Evolutionary conservation across 1,140 invertebrate genomes (phyloP).

Genomic region (Meloidogyne hapla): DNA sequence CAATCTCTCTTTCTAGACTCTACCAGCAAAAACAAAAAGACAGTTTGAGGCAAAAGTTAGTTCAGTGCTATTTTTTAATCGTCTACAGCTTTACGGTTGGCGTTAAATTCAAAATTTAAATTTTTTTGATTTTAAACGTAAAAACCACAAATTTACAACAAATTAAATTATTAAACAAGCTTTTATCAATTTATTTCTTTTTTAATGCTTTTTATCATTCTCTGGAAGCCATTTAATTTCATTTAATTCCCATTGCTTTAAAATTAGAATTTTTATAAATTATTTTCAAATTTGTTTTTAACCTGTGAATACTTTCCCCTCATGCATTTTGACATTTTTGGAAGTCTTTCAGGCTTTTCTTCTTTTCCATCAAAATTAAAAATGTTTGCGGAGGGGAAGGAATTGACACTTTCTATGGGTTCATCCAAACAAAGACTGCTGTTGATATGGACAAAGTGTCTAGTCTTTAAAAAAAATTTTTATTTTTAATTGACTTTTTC

Average conservation of each 20-base stretch:
- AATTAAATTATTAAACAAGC: too few species aligned
- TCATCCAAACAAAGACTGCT: constrained; percentile 52
- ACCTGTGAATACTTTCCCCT: constrained; percentile 30
- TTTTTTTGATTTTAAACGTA: too few species aligned
- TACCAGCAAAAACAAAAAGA: too few species aligned
- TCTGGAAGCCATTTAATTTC: constrained; percentile 39
- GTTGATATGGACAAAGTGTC: constrained; percentile 31
- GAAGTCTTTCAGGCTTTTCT: constrained; percentile 28
- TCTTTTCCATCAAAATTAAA: constrained; percentile 11
- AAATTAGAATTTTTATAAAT: neutral
- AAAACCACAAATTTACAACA: too few species aligned
- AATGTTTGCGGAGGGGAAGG: constrained; percentile 1
- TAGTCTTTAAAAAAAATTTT: constrained; percentile 29
- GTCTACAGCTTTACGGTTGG: too few species aligned
- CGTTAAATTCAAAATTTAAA: too few species aligned
- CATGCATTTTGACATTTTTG: constrained; percentile 39
- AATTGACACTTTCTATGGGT: constrained; percentile 31
- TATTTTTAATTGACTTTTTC: too few species aligned
- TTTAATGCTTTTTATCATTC: neutral
- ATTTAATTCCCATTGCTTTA: constrained; percentile 44
- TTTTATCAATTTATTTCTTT: neutral
- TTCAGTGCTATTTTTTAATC: too few species aligned
- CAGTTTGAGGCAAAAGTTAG: too few species aligned
- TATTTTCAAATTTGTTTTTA: neutral
- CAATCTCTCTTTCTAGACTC: too few species aligned